Evolutionary conservation across 2,888 invertebrate species (phyloP).

Genomic region (Galerucella nymphaeae): DNA sequence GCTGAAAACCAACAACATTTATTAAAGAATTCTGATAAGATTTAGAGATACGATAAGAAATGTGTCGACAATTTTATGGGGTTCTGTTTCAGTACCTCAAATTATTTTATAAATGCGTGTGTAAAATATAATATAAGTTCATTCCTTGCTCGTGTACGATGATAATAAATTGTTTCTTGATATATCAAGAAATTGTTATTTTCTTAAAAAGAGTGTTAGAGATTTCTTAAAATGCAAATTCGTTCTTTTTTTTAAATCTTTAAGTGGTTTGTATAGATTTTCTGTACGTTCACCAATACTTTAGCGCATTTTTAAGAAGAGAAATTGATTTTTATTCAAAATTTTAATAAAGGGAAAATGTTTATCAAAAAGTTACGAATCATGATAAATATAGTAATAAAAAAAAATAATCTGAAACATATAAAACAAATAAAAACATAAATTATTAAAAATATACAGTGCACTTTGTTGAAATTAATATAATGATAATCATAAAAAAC

Average conservation of each 20-base stretch:
- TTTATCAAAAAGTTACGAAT: conserved; percentile 14
- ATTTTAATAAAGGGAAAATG: neutral
- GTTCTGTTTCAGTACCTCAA: conserved; percentile 41
- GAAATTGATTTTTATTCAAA: neutral
- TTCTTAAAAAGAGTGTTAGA: neutral
- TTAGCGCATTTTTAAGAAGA: neutral
- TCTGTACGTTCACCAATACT: neutral
- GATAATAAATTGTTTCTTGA: conserved; percentile 38
- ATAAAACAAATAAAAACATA: conserved; percentile 34
- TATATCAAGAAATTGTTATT: neutral
- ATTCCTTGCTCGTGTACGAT: conserved; percentile 38
- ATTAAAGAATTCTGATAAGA: conserved; percentile 55
- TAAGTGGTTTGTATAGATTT: neutral
- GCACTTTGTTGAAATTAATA: conserved; percentile 47
- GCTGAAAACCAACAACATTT: conserved; percentile 47
- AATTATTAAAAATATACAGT: conserved; percentile 36
- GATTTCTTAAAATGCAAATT: neutral
- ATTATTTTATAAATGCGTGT: conserved; percentile 46
- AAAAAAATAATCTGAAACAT: conserved; percentile 40
- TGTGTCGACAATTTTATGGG: conserved; percentile 54
- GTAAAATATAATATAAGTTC: conserved; percentile 29
- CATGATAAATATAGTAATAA: neutral
- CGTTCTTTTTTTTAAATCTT: no score
- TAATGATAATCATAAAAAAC: conserved; percentile 46
- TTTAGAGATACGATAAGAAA: conserved; percentile 52